Evolutionary conservation across 2,888 invertebrate species (phyloP).

Genomic region (Carabus problematicus): DNA sequence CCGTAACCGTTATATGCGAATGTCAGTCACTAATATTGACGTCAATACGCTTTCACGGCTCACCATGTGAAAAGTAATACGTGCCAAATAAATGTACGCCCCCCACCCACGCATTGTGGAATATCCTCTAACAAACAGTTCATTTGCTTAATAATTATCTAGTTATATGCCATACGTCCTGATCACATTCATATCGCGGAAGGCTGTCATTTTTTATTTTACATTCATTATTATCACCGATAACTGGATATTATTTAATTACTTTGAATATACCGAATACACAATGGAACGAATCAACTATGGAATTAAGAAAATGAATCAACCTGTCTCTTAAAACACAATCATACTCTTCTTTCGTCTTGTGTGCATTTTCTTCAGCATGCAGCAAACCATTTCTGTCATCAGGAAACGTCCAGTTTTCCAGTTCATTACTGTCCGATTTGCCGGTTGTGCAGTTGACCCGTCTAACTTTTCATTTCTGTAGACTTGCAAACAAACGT

Average conservation of each 20-base stretch:
- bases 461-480: too few relatives aligned
- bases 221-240: conserved; percentile 28
- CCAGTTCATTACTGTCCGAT: too few relatives aligned
- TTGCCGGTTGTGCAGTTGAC: too few relatives aligned
- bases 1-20: conserved; percentile 8
- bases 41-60: conserved; percentile 1
- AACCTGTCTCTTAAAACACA: too few relatives aligned
- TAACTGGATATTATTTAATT: neutral
- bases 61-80: conserved; percentile 50
- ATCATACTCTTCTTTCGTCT: too few relatives aligned
- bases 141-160: conserved; percentile 58
- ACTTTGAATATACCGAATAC: too few relatives aligned
- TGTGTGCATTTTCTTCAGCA: too few relatives aligned
- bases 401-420: too few relatives aligned
- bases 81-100: conserved; percentile 54
- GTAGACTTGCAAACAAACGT: neutral
- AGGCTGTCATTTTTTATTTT: conserved; percentile 36
- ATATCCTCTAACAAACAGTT: conserved; percentile 59
- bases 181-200: conserved; percentile 18
- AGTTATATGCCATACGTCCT: conserved; percentile 57
- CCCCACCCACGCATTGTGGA: conserved; percentile 54
- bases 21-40: conserved; percentile 8
- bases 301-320: too few relatives aligned
- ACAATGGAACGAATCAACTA: too few relatives aligned
- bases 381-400: too few relatives aligned